These are phyloP conservation scores for Malurus alboscapulatus DNA, from an alignment of 2,113 vertebrate species.

Conservation along the genomic window DNA sequence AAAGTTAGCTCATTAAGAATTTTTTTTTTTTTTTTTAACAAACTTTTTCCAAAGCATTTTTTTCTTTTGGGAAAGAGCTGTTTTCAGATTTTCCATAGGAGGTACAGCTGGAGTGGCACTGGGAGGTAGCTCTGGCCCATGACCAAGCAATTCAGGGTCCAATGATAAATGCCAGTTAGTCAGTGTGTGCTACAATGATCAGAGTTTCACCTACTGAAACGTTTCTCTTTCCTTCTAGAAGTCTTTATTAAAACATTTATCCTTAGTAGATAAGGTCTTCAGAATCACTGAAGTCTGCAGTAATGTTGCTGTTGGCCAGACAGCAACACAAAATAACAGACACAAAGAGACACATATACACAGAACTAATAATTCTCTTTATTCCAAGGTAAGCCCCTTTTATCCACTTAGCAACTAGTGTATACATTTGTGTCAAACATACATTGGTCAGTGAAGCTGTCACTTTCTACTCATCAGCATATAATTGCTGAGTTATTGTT, in stretches of 20 bases:
- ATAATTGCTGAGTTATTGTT: too few species aligned
- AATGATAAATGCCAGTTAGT: not conserved
- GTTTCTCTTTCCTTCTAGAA: not conserved
- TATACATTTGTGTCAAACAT: too few species aligned
- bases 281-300: not conserved
- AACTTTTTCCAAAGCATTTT: not conserved
- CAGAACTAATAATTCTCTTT: too few species aligned
- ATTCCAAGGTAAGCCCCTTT: too few species aligned
- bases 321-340: too few species aligned
- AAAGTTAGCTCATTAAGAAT: not conserved
- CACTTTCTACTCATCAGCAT: too few species aligned
- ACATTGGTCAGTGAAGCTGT: too few species aligned
- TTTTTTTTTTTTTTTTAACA: not conserved
- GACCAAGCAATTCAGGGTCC: accelerated
- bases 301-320: too few species aligned
- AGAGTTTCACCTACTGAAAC: not conserved
- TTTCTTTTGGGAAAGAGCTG: not conserved
- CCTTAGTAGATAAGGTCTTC: not conserved
- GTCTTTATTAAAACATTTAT: not conserved
- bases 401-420: too few species aligned
- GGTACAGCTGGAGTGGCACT: not conserved
- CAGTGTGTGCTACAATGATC: not conserved
- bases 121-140: not conserved
- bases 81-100: not conserved
- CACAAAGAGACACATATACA: too few species aligned